Evolutionary conservation across 2,888 invertebrate genomes (phyloP), one percentile per base, ranked within the genome.

Genomic region (Microctonus hyperodae): DNA sequence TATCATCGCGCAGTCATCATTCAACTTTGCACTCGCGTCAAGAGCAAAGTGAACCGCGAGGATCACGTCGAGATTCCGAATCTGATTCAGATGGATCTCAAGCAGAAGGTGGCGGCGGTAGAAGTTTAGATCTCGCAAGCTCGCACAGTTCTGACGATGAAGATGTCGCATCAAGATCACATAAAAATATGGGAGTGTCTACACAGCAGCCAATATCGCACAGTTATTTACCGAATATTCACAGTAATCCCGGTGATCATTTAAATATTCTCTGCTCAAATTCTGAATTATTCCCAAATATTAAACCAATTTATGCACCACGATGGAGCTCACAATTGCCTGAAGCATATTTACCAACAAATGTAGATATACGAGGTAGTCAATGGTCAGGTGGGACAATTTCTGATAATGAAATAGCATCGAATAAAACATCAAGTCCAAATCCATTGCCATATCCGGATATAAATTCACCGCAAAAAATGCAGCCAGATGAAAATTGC

Each of bases 101-200:
- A 64, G 79, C 74, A 2, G 81, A 80, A 51, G 44, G 16, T 20
- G 94, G 92, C 80, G 87, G 88, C 75, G 94, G 93, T 2, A 88
- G 94, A 44, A 93, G 93, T 76, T 86, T 97, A 69, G 97, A 97
- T 77, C 88, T 97, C 59, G 97, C 97, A 13, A 97, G 97, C 58
- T 96, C 96, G 81, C 97, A 97, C 86, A 96, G 96, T 10, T 96
- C 96, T 57, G 97, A 97, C 79, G 97, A 97, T 73, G 90, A 90
- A 13, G 82, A 81, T 63, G 88, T 89, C 70, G 86, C 87, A 11
- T 78, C 83, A 11, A 83, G 82, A 33, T 77, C 77, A 51, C 83
- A 81, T 68, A 81, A 82, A 61, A 81, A 76, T 48, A 81, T 81
- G 75, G 82, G 82, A 9, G 83, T 83, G 0, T 78, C 82, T 13